Percentiles rank a stretch among this genome's conserved stretches.
phyloP scores from a whole-genome alignment of 2,888 invertebrate species.

The Drosophila borealis region DNA sequence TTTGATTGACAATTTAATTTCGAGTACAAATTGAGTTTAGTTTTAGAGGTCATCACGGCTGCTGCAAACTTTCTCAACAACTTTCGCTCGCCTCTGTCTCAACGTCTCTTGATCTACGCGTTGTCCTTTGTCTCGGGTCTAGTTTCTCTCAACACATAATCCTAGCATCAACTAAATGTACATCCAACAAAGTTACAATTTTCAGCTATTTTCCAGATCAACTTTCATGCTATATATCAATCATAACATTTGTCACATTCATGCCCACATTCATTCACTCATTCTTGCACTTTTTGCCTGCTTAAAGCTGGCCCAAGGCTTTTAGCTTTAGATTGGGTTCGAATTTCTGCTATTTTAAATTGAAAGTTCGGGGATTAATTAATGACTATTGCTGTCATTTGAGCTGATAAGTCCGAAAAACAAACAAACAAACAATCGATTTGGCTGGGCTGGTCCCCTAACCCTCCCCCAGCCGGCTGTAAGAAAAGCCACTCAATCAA shows the following conservation, averaged over 20 bases:
- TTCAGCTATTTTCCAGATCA: constrained; percentile 19
- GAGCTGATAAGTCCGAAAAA: constrained; percentile 50
- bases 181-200: constrained; percentile 19
- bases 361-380: constrained; percentile 42
- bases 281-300: neutral
- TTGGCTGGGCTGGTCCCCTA: constrained; percentile 24
- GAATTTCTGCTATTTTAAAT: constrained; percentile 11
- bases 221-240: constrained; percentile 26
- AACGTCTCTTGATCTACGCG: constrained; percentile 10
- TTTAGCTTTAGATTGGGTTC: neutral
- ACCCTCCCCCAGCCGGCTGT: neutral
- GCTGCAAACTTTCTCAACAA: constrained; percentile 12
- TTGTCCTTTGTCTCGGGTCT: constrained; percentile 18
- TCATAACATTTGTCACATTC: constrained; percentile 26
- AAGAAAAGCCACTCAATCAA: constrained; percentile 65
- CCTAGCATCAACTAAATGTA: neutral
- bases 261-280: constrained; percentile 5
- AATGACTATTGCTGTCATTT: constrained; percentile 51
- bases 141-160: constrained; percentile 12
- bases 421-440: constrained; percentile 70
- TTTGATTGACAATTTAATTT: constrained; percentile 32
- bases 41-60: constrained; percentile 31
- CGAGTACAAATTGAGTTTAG: constrained; percentile 40
- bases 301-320: constrained; percentile 1
- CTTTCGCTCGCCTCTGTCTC: constrained; percentile 4